Percentiles rank a stretch among this genome's conserved stretches.
Evolutionary conservation across 2,888 invertebrate genomes (phyloP).

Genomic region (Ecdyonurus torrentis): DNA sequence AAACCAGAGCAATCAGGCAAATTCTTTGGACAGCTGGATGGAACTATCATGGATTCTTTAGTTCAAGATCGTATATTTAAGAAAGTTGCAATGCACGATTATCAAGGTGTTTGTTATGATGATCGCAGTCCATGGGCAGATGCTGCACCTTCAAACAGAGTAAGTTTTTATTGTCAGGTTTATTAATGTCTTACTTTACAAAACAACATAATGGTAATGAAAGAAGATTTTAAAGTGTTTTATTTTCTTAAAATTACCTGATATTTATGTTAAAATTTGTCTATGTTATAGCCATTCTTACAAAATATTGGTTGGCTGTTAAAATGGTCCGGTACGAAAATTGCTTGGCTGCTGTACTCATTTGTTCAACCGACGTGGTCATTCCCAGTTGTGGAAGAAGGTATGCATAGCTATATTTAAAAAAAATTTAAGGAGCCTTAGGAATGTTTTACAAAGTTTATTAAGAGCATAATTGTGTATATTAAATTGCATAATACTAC

Average conservation of each 20-base stretch:
- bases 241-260: background rate
- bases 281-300: no score
- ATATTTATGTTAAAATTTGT: constrained; percentile 1
- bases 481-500: no score
- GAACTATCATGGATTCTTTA: constrained; percentile 83
- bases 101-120: constrained; percentile 62
- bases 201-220: background rate
- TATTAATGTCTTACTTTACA: background rate
- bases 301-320: background rate
- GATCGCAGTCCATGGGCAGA: constrained; percentile 37
- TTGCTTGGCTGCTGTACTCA: background rate
- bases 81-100: constrained; percentile 71
- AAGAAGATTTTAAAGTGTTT: background rate
- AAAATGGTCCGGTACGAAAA: background rate
- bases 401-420: no score
- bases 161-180: background rate
- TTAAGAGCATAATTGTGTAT: no score
- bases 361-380: background rate
- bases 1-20: constrained; percentile 71
- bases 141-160: constrained; percentile 18
- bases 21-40: constrained; percentile 89
- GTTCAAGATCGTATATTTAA: constrained; percentile 83
- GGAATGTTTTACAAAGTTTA: no score
- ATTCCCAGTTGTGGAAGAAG: background rate
- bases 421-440: no score